Evolutionary conservation across 53 echinoderm and acorn worm genomes (phyloP).

Genomic region (Temnopleurus reevesii): DNA sequence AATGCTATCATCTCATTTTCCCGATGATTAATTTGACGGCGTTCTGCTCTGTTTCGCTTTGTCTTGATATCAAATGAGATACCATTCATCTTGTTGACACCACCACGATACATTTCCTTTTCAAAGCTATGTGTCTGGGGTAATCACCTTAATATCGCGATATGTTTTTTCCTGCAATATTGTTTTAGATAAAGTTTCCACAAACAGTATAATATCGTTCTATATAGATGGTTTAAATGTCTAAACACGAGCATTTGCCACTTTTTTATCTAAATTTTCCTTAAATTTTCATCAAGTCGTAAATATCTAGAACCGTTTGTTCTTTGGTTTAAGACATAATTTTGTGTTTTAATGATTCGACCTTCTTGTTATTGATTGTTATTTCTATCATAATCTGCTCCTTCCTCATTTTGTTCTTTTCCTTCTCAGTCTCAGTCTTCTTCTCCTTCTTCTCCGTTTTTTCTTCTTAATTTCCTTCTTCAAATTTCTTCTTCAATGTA

Average conservation of each 20-base stretch:
- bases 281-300: too few species aligned
- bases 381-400: too few species aligned
- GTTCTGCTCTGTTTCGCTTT: conserved; percentile 30
- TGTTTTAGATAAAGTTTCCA: background rate
- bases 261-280: too few species aligned
- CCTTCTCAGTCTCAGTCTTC: background rate
- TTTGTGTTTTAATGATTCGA: too few species aligned
- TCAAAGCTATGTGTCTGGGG: background rate
- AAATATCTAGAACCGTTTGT: too few species aligned
- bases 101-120: conserved; percentile 6
- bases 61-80: conserved; percentile 5
- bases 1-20: background rate
- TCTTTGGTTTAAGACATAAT: too few species aligned
- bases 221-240: too few species aligned
- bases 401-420: background rate
- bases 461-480: background rate
- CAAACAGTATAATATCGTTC: too few species aligned
- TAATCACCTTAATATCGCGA: background rate
- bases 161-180: background rate
- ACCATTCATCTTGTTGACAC: background rate
- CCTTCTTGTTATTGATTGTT: too few species aligned
- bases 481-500: background rate
- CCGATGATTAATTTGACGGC: background rate
- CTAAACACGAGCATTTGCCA: too few species aligned
- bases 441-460: too few species aligned